Evolutionary conservation across 1,140 invertebrate species (phyloP), one percentile per base, ranked within the genome.

Genomic region (Laupala kohalensis): DNA sequence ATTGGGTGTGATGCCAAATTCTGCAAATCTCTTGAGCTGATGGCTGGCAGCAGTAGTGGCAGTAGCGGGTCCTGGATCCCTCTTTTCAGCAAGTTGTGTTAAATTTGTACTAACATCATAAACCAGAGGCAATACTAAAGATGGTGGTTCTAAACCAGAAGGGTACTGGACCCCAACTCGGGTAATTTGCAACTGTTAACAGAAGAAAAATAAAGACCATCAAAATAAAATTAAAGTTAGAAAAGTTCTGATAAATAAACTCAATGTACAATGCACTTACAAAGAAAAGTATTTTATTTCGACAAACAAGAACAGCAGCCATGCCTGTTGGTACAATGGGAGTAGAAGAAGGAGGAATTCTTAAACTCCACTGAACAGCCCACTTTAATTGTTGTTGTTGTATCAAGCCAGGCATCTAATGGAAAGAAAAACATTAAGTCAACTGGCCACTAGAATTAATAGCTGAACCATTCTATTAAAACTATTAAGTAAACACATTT

Each of bases 201-300:
- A 73, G 73, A 66, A 77, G 72, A 5, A 3, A 64, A 66, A 37
- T 26, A 64, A 3, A 68, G 30, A 23, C n/a, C 6, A 65, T 65
- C n/a, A 65, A 9, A 15, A n/a, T 9, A 65, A 62, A 62, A 9
- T 62, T 12, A 62, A 19, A 9, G 19, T 12, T 19, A 62, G 37
- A 62, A 62, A 62, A 62, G 19, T 62, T 12, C 37, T 62, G 19
- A 62, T 62, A 62, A 19, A 62, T 19, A 12, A 62, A 62, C 37
- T 9, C 37, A 62, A 62, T 12, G 19, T 19, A 62, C 19, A 62
- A 65, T 19, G 64, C 74, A 87, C 89, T 88, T 82, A 94, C 90
- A 77, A 94, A 96, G 80, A 97, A 94, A 15, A 96, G 83, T 73
- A 96, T 92, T 82, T 95, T 95, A 77, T 88, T 90, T 73, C 90